phyloP scores from a whole-genome alignment of 2,888 invertebrate species.

The Orgyia antiqua region DNA sequence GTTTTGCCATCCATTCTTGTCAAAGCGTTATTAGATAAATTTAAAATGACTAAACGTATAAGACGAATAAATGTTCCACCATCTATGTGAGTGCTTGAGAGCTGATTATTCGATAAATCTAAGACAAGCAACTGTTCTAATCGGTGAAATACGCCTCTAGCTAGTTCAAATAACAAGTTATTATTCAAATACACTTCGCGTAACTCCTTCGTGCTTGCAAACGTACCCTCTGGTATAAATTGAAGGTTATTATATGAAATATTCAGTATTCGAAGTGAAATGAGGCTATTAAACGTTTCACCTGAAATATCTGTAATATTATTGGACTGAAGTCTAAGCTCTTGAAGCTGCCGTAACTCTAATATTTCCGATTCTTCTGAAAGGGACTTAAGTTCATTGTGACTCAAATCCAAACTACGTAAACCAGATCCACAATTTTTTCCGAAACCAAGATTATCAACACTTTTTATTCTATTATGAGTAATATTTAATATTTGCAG shows the following conservation, averaged over 20 bases:
- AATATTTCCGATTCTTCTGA: slow-evolving; percentile 87
- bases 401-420: slow-evolving; percentile 87
- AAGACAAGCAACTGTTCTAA: slow-evolving; percentile 91
- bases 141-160: slow-evolving; percentile 89
- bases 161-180: slow-evolving; percentile 90
- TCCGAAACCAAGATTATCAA: slow-evolving; percentile 85
- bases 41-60: slow-evolving; percentile 90
- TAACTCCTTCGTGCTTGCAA: slow-evolving; percentile 88
- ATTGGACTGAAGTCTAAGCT: slow-evolving; percentile 89
- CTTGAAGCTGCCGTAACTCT: slow-evolving; percentile 86
- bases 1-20: slow-evolving; percentile 90
- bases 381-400: slow-evolving; percentile 85
- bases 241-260: slow-evolving; percentile 91
- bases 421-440: slow-evolving; percentile 83
- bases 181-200: slow-evolving; percentile 91
- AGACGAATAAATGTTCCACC: slow-evolving; percentile 91
- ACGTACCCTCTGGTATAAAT: slow-evolving; percentile 88
- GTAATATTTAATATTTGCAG: slow-evolving; percentile 90
- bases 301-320: slow-evolving; percentile 87
- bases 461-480: slow-evolving; percentile 86
- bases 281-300: slow-evolving; percentile 88
- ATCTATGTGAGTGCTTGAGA: slow-evolving; percentile 90
- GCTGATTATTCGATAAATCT: slow-evolving; percentile 91
- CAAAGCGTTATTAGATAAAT: slow-evolving; percentile 90
- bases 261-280: slow-evolving; percentile 88